These are phyloP conservation scores for Clupea harengus DNA, from an alignment of 2,113 vertebrate species.

Conservation along the genomic window DNA sequence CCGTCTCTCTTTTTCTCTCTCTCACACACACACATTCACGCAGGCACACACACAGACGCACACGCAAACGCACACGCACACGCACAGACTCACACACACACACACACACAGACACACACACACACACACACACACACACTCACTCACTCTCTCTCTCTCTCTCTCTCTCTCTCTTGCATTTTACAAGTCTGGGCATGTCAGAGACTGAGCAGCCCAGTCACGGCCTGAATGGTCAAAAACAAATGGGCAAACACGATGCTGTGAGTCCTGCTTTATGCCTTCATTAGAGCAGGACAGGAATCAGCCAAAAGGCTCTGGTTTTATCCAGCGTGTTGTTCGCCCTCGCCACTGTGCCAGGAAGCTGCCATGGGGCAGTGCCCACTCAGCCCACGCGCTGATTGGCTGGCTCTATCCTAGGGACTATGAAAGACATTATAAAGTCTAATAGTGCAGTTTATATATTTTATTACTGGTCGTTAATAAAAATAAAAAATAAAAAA, in stretches of 20 bases:
- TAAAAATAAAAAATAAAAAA: slow-evolving; percentile 56
- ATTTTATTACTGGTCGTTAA: slow-evolving; percentile 73
- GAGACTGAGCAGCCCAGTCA: slow-evolving; percentile 57
- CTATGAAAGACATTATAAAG: slow-evolving; percentile 74
- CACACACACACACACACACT: background rate
- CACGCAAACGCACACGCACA: background rate
- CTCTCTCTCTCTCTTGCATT: slow-evolving; percentile 24
- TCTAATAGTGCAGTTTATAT: slow-evolving; percentile 74
- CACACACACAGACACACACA: background rate
- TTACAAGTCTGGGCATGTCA: slow-evolving; percentile 54
- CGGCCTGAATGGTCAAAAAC: slow-evolving; percentile 58
- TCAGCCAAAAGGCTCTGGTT: slow-evolving; percentile 60
- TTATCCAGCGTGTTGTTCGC: slow-evolving; percentile 61
- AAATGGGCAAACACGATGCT: slow-evolving; percentile 58
- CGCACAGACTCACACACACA: background rate
- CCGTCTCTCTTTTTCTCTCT: background rate
- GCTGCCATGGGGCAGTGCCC: slow-evolving; percentile 71
- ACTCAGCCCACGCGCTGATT: slow-evolving; percentile 60
- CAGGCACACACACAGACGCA: background rate
- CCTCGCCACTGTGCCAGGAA: slow-evolving; percentile 62
- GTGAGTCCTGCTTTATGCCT: slow-evolving; percentile 63
- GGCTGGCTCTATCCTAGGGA: slow-evolving; percentile 66
- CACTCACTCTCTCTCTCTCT: background rate
- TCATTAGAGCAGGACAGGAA: slow-evolving; percentile 65
- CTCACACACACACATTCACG: background rate